Percentiles rank a stretch among this genome's conserved stretches.
These are phyloP conservation scores for Amazonetta brasiliensis DNA, from an alignment of 2,797 vertebrate genomes.

Conservation along the genomic window DNA sequence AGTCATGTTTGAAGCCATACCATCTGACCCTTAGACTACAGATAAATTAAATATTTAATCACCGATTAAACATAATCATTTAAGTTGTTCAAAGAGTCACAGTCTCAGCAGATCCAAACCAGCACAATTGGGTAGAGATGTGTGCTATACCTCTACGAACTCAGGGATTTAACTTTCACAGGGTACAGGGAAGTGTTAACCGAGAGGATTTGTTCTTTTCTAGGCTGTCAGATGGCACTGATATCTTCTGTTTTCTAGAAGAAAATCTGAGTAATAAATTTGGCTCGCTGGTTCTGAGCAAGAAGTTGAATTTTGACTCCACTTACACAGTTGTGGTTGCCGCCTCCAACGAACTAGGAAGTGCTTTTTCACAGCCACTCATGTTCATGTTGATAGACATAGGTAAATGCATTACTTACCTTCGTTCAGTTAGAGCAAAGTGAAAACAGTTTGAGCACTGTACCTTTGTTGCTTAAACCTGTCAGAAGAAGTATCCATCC, in stretches of 20 bases:
- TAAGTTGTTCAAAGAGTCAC: background rate
- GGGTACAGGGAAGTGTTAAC: background rate
- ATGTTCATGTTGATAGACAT: slow-evolving; percentile 81
- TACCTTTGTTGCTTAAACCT: background rate
- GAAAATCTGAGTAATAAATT: background rate
- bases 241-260: background rate
- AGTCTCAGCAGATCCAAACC: background rate
- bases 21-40: background rate
- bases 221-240: slow-evolving; percentile 69
- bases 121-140: fast-evolving
- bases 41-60: background rate
- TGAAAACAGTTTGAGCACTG: fast-evolving
- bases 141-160: fast-evolving
- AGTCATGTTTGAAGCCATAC: background rate
- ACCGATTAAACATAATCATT: background rate
- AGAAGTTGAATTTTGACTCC: slow-evolving; percentile 42
- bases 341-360: slow-evolving; percentile 82
- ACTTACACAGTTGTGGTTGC: slow-evolving; percentile 80
- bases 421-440: fast-evolving
- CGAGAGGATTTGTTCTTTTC: background rate
- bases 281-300: slow-evolving; percentile 57
- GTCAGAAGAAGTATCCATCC: background rate
- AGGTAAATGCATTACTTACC: slow-evolving; percentile 67
- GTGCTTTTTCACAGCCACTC: slow-evolving; percentile 58
- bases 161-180: fast-evolving